phyloP scores from a whole-genome alignment of 2,113 vertebrate species.

The Ahaetulla prasina region DNA sequence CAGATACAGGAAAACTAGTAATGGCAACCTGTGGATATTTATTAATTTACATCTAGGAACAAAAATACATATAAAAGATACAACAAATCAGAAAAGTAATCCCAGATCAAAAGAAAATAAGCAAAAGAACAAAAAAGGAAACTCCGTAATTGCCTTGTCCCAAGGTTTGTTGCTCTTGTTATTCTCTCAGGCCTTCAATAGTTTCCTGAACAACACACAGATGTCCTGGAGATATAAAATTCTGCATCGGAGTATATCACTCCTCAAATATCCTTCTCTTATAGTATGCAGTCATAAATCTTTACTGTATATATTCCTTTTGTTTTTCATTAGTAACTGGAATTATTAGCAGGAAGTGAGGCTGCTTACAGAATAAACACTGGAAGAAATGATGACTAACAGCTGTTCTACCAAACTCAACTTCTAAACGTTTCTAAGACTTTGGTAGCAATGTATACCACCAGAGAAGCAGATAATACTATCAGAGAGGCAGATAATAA shows the following conservation, averaged over 20 bases:
- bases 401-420: background rate
- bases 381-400: background rate
- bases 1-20: background rate
- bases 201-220: background rate
- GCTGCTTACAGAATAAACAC: background rate
- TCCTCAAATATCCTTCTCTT: background rate
- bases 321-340: background rate
- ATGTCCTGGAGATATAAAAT: background rate
- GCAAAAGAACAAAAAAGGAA: background rate
- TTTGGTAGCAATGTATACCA: background rate
- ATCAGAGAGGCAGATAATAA: background rate
- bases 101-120: background rate
- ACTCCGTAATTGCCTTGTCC: background rate
- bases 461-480: background rate
- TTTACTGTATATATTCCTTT: background rate
- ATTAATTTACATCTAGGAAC: background rate
- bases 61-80: background rate
- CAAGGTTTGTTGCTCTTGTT: background rate
- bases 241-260: background rate
- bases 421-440: background rate
- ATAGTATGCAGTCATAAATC: background rate
- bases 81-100: background rate
- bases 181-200: background rate
- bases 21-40: background rate
- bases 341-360: background rate